These are phyloP conservation scores for Micromesistius poutassou DNA, from an alignment of 2,797 vertebrate species.

Conservation along the genomic window DNA sequence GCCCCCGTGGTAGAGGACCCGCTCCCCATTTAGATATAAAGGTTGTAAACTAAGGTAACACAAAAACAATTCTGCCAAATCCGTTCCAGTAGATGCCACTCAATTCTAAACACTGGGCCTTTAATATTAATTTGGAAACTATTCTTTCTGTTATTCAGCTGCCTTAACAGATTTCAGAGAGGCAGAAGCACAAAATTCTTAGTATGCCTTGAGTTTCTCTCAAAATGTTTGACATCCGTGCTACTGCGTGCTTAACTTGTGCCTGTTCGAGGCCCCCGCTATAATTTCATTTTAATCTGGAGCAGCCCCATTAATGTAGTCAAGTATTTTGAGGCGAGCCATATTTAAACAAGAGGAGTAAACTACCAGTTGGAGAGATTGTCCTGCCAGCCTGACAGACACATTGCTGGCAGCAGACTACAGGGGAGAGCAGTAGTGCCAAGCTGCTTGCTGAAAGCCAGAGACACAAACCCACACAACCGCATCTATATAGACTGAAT, in stretches of 20 bases:
- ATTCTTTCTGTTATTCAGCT: neutral
- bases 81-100: too few relatives aligned
- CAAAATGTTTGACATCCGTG: neutral
- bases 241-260: neutral
- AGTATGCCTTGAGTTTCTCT: neutral
- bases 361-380: neutral
- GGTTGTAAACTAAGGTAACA: too few relatives aligned
- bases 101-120: too few relatives aligned
- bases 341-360: constrained; percentile 6
- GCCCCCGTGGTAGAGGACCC: too few relatives aligned
- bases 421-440: constrained; percentile 11
- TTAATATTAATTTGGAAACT: neutral
- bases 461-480: neutral
- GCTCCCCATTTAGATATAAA: too few relatives aligned
- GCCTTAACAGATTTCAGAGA: neutral
- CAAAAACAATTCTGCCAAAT: too few relatives aligned
- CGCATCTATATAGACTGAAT: neutral
- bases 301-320: neutral
- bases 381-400: neutral
- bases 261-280: neutral
- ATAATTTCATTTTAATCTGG: neutral
- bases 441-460: constrained; percentile 10
- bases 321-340: neutral
- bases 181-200: neutral
- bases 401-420: constrained; percentile 19